Evolutionary conservation across 2,888 invertebrate species (phyloP), one percentile per base, ranked within the genome.

Genomic region (Philaethria dido): DNA sequence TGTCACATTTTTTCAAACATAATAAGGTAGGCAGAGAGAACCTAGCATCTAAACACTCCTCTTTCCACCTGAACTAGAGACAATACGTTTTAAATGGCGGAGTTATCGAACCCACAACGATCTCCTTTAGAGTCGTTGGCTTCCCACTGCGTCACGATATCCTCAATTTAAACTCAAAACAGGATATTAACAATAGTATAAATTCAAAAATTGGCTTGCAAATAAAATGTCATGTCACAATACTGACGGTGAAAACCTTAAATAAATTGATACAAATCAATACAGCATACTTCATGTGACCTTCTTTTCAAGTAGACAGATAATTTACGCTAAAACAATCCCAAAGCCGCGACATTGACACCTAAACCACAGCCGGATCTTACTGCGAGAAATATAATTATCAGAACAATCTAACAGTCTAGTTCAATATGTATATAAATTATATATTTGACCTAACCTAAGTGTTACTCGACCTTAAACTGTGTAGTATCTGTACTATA

Each of bases 351-450:
- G 87, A 86, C 88, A 90, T 87, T 89, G 89, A 89, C 86, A 86
- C 83, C 81, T 75, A 77, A 78, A 79, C 82, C 80, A 62, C 83
- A 89, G 84, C 88, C 88, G 89, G 91, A 90, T 87, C 84, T 84
- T 57, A 75, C 69, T 84, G 79, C 82, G 77, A 77, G 82, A 65
- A 67, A 62, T 63, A 69, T 64, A 64, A 69, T 62, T 69, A 71
- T 69, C 54, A 67, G 65, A 71, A 57, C 66, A 52, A 67, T 72
- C 67, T 71, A 48, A 54, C 3, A 16, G 14, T 60, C 0, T 29
- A 45, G 6, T 0, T 45, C 29, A 14, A 6, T 29, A 18, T 60
- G 44, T 45, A 18, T 42, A 6, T 60, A 42, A 13, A 0, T n/a
- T n/a, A 47, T 22, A 20, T 47, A 13, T 55, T 68, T 63, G 64